These are phyloP conservation scores for Cheilosia urbana DNA, from an alignment of 2,888 invertebrate species.

Conservation along the genomic window DNA sequence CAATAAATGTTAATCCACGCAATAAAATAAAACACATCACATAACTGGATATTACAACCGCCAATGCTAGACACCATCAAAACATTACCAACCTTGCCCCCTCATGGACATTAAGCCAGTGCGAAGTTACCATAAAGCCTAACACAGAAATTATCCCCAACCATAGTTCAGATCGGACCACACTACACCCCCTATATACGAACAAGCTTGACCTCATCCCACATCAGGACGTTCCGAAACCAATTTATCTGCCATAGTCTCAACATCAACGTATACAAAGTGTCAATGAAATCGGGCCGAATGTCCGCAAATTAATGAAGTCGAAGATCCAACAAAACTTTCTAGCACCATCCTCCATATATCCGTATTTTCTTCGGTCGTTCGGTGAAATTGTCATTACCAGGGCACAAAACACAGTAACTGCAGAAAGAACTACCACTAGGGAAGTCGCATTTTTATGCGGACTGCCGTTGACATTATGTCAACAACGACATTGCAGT, in stretches of 20 bases:
- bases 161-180: neutral
- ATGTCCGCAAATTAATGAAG: conserved; percentile 71
- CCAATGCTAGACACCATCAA: conserved; percentile 34
- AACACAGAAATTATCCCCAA: conserved; percentile 49
- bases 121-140: conserved; percentile 48
- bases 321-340: conserved; percentile 62
- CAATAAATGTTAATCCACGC: conserved; percentile 66
- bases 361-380: conserved; percentile 1
- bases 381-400: conserved; percentile 11
- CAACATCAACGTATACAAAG: conserved; percentile 60
- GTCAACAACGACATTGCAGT: conserved; percentile 64
- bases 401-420: conserved; percentile 14
- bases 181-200: conserved; percentile 15
- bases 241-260: conserved; percentile 65
- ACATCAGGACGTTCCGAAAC: conserved; percentile 38
- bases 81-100: conserved; percentile 20
- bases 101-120: conserved; percentile 52
- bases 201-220: conserved; percentile 8
- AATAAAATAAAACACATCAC: conserved; percentile 61
- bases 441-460: conserved; percentile 58
- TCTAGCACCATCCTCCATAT: conserved; percentile 14
- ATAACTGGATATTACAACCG: conserved; percentile 50
- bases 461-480: conserved; percentile 63
- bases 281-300: conserved; percentile 67
- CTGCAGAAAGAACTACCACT: conserved; percentile 54